Conservation (phyloP, 1,140 invertebrate species). For the Ceratina japonica region DNA sequence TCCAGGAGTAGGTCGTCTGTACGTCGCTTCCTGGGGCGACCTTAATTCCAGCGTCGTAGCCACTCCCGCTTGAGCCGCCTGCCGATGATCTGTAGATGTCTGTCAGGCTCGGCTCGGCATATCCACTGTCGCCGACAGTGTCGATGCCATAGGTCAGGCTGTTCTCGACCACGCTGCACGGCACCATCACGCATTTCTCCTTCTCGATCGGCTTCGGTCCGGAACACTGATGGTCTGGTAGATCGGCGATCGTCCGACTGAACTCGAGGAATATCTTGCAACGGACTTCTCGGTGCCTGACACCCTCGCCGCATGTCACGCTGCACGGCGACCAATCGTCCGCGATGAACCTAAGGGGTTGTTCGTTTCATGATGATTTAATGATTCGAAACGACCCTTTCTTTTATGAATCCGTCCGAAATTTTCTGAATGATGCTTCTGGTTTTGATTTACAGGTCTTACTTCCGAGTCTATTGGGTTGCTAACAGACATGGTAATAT, state of each 20-base stretch:
- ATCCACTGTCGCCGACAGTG: constrained; percentile 77
- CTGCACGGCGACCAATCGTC: constrained; percentile 94
- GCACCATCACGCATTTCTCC: constrained; percentile 88
- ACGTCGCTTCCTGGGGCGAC: constrained; percentile 80
- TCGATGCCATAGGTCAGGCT: constrained; percentile 76
- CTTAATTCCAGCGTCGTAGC: constrained; percentile 80
- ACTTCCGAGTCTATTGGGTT: too few relatives aligned
- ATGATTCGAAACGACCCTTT: neutral
- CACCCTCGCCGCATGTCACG: constrained; percentile 93
- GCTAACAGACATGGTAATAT: too few relatives aligned
- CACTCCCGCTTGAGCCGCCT: constrained; percentile 38
- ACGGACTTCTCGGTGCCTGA: constrained; percentile 88
- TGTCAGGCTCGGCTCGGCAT: constrained; percentile 81
- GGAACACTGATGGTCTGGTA: constrained; percentile 93
- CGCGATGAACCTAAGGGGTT: constrained; percentile 83
- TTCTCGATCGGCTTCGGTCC: constrained; percentile 89
- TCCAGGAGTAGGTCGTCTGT: constrained; percentile 89
- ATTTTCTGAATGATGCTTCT: too few relatives aligned
- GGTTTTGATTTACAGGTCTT: too few relatives aligned
- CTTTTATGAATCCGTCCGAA: too few relatives aligned
- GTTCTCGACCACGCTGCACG: constrained; percentile 81
- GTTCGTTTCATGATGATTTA: constrained; percentile 19
- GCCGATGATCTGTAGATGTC: constrained; percentile 81
- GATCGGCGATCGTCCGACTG: constrained; percentile 89
- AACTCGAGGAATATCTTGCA: constrained; percentile 97